Conservation (phyloP, 2,113 vertebrate species). For the Todiramphus saurophagus region DNA sequence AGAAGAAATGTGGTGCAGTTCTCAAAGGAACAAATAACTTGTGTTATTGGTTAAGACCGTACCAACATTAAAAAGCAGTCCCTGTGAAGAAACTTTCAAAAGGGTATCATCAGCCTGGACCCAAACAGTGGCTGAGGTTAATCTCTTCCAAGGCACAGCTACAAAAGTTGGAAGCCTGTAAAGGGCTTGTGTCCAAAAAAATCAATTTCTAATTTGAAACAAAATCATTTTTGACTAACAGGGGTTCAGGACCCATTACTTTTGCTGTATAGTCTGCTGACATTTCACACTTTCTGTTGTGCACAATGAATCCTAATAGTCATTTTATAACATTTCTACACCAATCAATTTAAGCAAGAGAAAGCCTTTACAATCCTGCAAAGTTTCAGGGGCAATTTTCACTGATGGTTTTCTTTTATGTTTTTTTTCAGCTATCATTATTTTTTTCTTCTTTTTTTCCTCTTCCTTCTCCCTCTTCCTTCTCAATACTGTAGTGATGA, state of each 20-base stretch:
- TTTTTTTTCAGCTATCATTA: conserved; percentile 53
- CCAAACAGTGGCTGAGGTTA: conserved; percentile 69
- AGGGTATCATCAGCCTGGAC: conserved; percentile 70
- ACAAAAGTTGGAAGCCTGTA: conserved; percentile 72
- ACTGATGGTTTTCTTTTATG: conserved; percentile 70
- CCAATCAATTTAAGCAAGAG: conserved; percentile 77
- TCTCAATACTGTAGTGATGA: conserved; percentile 4
- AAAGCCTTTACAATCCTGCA: conserved; percentile 74
- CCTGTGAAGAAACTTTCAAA: conserved; percentile 71
- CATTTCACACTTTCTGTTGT: conserved; percentile 79
- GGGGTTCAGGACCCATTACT: conserved; percentile 82
- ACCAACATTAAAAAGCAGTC: conserved; percentile 70
- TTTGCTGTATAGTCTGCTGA: conserved; percentile 77
- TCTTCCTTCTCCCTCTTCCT: background rate
- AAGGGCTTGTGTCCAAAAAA: conserved; percentile 79
- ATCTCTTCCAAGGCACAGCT: conserved; percentile 71
- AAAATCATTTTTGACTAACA: conserved; percentile 85
- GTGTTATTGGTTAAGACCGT: conserved; percentile 69
- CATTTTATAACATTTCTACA: conserved; percentile 77
- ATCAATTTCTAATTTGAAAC: conserved; percentile 87
- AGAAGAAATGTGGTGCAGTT: conserved; percentile 66
- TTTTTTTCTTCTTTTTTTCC: conserved; percentile 28
- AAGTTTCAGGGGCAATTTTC: conserved; percentile 74
- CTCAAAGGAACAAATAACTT: conserved; percentile 74
- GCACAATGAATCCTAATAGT: conserved; percentile 81